Evolutionary conservation across 2,113 vertebrate genomes (phyloP).

Genomic region (Rhabdomys dilectus): DNA sequence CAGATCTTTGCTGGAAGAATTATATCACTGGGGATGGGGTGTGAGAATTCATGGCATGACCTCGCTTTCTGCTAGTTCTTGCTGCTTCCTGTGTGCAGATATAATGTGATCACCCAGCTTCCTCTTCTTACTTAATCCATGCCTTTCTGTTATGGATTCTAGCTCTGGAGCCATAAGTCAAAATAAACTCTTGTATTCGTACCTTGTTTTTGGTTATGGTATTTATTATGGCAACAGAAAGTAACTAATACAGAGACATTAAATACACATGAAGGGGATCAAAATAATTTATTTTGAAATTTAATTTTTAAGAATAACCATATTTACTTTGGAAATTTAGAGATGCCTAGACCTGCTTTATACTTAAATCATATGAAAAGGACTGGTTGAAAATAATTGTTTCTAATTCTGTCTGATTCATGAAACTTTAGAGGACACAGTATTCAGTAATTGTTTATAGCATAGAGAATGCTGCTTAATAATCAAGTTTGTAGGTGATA

Average conservation of each 20-base stretch:
- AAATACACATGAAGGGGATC: background rate
- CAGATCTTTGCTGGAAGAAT: no score
- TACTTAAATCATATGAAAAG: slow-evolving; percentile 22
- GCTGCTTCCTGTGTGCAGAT: background rate
- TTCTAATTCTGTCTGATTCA: slow-evolving; percentile 53
- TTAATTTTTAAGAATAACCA: slow-evolving; percentile 24
- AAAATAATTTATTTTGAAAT: slow-evolving; percentile 56
- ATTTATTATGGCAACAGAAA: background rate
- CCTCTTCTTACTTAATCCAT: background rate
- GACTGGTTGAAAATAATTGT: background rate
- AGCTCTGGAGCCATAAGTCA: background rate
- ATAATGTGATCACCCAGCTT: background rate
- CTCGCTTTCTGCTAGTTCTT: background rate
- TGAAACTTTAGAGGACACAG: slow-evolving; percentile 45
- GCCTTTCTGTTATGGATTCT: no score
- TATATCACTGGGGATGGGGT: no score
- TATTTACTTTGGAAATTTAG: slow-evolving; percentile 40
- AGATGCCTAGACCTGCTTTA: background rate
- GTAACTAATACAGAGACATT: background rate
- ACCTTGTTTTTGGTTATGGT: background rate
- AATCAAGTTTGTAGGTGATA: slow-evolving; percentile 35
- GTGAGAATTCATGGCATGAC: no score
- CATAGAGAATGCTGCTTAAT: background rate
- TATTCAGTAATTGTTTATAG: slow-evolving; percentile 20
- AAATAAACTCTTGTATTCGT: background rate